Evolutionary conservation across 2,797 vertebrate species (phyloP).

Genomic region (Rhinophrynus dorsalis): DNA sequence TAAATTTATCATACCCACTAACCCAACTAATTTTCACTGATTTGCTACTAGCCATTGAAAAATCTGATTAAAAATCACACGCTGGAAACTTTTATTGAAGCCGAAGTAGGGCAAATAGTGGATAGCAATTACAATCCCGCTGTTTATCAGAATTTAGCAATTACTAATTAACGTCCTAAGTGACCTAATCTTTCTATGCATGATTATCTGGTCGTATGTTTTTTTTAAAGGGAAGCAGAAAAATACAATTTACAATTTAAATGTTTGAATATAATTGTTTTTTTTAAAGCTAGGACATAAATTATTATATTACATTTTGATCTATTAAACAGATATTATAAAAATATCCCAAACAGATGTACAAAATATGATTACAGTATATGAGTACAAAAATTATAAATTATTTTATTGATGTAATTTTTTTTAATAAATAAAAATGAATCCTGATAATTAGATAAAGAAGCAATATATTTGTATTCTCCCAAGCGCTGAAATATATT

Average conservation of each 20-base stretch:
- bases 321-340: no score
- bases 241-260: conserved; percentile 56
- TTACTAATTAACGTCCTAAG: conserved; percentile 69
- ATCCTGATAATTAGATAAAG: no score
- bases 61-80: conserved; percentile 68
- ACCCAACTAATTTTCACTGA: conserved; percentile 68
- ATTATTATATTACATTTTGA: conserved; percentile 18
- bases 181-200: conserved; percentile 73
- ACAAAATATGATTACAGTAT: no score
- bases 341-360: no score
- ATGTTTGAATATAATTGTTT: conserved; percentile 53
- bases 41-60: conserved; percentile 67
- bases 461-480: no score
- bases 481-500: no score
- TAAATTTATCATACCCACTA: conserved; percentile 74
- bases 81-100: conserved; percentile 71
- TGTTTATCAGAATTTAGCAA: conserved; percentile 70
- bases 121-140: conserved; percentile 64
- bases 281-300: conserved; percentile 45
- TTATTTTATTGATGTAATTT: no score
- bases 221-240: conserved; percentile 53
- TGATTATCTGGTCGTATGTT: conserved; percentile 71
- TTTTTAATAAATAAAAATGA: no score
- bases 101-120: conserved; percentile 64
- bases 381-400: no score